These are phyloP conservation scores for Agriopis marginaria DNA, from an alignment of 2,888 invertebrate species.

Conservation along the genomic window DNA sequence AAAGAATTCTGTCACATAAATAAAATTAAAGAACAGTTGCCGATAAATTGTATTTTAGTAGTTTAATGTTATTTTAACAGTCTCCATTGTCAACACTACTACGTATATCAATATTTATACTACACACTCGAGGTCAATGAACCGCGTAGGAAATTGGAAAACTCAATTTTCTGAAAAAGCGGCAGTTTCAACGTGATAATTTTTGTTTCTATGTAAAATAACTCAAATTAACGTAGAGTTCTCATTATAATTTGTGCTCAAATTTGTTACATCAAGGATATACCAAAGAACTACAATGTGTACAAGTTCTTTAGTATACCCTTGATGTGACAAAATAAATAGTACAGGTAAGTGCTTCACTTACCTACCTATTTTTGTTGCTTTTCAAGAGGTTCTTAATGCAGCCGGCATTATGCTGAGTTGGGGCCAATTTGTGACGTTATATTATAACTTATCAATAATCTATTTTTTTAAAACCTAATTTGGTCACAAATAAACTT, in stretches of 20 bases:
- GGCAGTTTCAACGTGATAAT: too few species aligned
- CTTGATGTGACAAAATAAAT: background rate
- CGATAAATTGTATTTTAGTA: slow-evolving; percentile 17
- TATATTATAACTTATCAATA: too few species aligned
- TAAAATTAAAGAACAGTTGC: slow-evolving; percentile 20
- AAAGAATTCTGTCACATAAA: slow-evolving; percentile 26
- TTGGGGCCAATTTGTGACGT: too few species aligned
- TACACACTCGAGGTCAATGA: slow-evolving; percentile 21
- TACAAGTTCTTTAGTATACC: background rate
- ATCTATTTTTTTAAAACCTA: too few species aligned
- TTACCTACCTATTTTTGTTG: background rate
- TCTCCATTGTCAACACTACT: slow-evolving; percentile 23
- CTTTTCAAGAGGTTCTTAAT: slow-evolving; percentile 7
- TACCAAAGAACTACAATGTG: background rate
- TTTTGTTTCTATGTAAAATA: too few species aligned
- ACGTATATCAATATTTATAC: slow-evolving; percentile 17
- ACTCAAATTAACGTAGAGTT: too few species aligned
- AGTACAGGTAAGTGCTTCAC: background rate
- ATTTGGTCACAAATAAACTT: too few species aligned
- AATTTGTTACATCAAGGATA: background rate
- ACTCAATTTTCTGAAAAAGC: background rate
- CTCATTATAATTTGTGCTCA: too few species aligned
- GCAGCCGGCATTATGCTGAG: too few species aligned
- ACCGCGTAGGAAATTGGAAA: background rate
- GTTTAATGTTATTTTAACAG: slow-evolving; percentile 19